Evolutionary conservation across 2,888 invertebrate genomes (phyloP).

Genomic region (Drosophila anomelani): DNA sequence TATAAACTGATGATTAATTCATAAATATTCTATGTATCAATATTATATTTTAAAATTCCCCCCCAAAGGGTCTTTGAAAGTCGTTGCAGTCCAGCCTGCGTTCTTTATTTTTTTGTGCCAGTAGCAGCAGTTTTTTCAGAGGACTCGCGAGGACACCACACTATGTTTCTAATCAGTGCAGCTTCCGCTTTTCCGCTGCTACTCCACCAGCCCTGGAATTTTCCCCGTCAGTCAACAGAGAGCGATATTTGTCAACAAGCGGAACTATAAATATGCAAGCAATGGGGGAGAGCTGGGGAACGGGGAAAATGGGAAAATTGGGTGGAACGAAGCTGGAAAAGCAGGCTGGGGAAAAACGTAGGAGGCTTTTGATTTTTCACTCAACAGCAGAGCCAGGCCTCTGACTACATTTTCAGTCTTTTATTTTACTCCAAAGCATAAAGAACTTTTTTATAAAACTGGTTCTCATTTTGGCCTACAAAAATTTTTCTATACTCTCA

Average conservation of each 20-base stretch:
- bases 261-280: conserved; percentile 83
- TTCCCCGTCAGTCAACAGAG: conserved; percentile 61
- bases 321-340: not conserved
- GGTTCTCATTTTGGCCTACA: not conserved
- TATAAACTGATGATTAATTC: not conserved
- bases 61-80: not conserved
- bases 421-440: conserved; percentile 32
- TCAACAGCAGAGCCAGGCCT: conserved; percentile 5
- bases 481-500: not conserved
- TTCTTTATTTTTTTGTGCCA: conserved; percentile 1
- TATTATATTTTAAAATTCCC: not conserved
- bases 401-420: conserved; percentile 48
- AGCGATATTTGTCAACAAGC: conserved; percentile 81
- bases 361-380: conserved; percentile 32
- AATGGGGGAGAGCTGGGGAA: conserved; percentile 8
- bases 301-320: conserved; percentile 2
- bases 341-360: not conserved
- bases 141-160: conserved; percentile 48
- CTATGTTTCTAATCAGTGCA: conserved; percentile 82
- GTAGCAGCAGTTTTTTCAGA: conserved; percentile 19
- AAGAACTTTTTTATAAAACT: conserved; percentile 3
- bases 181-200: conserved; percentile 69
- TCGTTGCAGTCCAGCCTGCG: conserved; percentile 7
- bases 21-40: not conserved
- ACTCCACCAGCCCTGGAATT: conserved; percentile 6